phyloP scores from a whole-genome alignment of 1,140 invertebrate genomes.

The Nomia melanderi region DNA sequence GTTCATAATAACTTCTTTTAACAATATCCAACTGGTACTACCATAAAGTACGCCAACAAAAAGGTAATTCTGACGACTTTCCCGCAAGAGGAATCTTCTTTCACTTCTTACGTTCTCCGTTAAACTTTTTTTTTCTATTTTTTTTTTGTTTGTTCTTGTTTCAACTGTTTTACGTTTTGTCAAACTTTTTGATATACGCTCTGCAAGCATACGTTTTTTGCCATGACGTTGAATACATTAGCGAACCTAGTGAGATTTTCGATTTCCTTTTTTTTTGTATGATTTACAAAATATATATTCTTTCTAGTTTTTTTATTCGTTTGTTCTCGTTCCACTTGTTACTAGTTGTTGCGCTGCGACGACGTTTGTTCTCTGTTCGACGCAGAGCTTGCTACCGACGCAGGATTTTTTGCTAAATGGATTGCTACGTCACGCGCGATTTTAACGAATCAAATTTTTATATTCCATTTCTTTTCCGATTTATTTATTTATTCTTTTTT shows the following conservation, averaged over 20 bases:
- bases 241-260: constrained; percentile 14
- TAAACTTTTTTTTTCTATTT: constrained; percentile 1
- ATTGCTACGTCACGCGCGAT: constrained; percentile 50
- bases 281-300: too few species aligned
- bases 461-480: too few species aligned
- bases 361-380: not conserved
- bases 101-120: not conserved
- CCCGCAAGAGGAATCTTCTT: constrained; percentile 12
- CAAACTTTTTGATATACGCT: constrained; percentile 24
- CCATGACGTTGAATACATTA: constrained; percentile 23
- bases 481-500: not conserved
- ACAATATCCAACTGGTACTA: constrained; percentile 71
- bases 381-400: constrained; percentile 27
- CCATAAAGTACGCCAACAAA: constrained; percentile 74
- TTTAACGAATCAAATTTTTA: constrained; percentile 20
- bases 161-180: too few species aligned
- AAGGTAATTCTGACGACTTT: constrained; percentile 70
- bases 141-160: too few species aligned
- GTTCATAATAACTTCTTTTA: constrained; percentile 65
- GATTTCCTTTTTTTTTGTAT: not conserved
- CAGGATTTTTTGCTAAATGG: constrained; percentile 48
- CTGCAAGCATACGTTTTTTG: constrained; percentile 30
- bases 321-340: not conserved
- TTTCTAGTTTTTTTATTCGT: not conserved
- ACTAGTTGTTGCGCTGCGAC: constrained; percentile 7